Evolutionary conservation across 2,888 invertebrate species (phyloP).

Genomic region (Epirrhoe alternata): DNA sequence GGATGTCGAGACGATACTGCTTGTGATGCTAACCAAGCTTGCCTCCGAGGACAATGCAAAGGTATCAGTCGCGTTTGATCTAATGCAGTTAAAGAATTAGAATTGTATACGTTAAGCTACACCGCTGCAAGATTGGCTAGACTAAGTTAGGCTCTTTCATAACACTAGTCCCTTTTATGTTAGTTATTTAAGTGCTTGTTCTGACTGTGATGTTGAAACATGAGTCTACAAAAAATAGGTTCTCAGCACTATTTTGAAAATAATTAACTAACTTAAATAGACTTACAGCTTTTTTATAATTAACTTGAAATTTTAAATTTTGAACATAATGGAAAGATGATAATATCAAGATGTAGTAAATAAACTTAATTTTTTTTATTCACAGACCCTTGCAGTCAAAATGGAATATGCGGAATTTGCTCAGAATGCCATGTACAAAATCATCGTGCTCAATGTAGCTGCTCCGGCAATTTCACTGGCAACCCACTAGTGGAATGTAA

Average conservation of each 20-base stretch:
- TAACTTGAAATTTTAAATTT: too few species aligned
- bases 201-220: too few species aligned
- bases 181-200: too few species aligned
- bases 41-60: constrained; percentile 92
- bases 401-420: constrained; percentile 92
- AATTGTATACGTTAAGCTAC: background rate
- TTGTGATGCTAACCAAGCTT: constrained; percentile 91
- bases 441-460: constrained; percentile 94
- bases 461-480: constrained; percentile 91
- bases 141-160: too few species aligned
- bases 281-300: too few species aligned
- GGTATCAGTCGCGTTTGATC: constrained; percentile 70
- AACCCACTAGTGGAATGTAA: constrained; percentile 92
- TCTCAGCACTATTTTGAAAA: too few species aligned
- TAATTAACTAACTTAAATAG: too few species aligned
- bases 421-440: constrained; percentile 93
- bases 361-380: background rate
- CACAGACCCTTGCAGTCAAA: constrained; percentile 91
- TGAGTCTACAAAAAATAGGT: too few species aligned
- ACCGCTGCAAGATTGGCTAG: background rate
- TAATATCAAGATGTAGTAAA: too few species aligned
- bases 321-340: too few species aligned
- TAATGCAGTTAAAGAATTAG: background rate
- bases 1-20: constrained; percentile 94
- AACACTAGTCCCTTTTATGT: too few species aligned